These are phyloP conservation scores for Ctenoplectra terminalis DNA, from an alignment of 1,140 invertebrate species.

Conservation along the genomic window DNA sequence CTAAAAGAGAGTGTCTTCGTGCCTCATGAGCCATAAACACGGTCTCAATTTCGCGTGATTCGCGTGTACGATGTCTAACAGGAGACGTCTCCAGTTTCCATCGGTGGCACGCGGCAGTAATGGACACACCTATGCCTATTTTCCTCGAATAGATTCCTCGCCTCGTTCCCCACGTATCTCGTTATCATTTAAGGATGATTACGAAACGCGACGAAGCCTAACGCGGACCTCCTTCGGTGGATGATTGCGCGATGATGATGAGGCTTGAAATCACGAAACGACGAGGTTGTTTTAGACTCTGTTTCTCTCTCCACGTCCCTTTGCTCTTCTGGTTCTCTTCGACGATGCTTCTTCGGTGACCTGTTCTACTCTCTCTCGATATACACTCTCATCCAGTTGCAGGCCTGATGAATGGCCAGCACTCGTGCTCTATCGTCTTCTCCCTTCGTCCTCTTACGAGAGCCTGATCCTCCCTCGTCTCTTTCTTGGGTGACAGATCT, in stretches of 20 bases:
- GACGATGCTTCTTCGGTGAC: slow-evolving; percentile 35
- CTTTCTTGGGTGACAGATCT: slow-evolving; percentile 74
- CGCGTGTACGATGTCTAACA: not conserved
- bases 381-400: slow-evolving; percentile 50
- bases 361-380: slow-evolving; percentile 38
- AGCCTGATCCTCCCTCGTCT: slow-evolving; percentile 65
- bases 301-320: not conserved
- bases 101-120: slow-evolving; percentile 15
- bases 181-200: slow-evolving; percentile 76
- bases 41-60: slow-evolving; percentile 22
- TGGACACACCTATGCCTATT: slow-evolving; percentile 51
- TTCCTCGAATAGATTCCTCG: slow-evolving; percentile 42
- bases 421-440: slow-evolving; percentile 49
- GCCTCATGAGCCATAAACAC: too few relatives aligned
- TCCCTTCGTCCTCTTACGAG: slow-evolving; percentile 38
- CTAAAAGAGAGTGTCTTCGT: not conserved
- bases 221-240: slow-evolving; percentile 54
- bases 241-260: slow-evolving; percentile 70
- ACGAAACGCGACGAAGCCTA: slow-evolving; percentile 62
- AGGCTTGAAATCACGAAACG: slow-evolving; percentile 66
- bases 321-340: slow-evolving; percentile 21
- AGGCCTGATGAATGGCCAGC: slow-evolving; percentile 67
- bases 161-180: slow-evolving; percentile 57
- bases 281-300: slow-evolving; percentile 43
- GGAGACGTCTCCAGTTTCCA: slow-evolving; percentile 37